Base-by-base conservation (phyloP, 2,113 vertebrate species). In the Takifugu flavidus region DNA sequence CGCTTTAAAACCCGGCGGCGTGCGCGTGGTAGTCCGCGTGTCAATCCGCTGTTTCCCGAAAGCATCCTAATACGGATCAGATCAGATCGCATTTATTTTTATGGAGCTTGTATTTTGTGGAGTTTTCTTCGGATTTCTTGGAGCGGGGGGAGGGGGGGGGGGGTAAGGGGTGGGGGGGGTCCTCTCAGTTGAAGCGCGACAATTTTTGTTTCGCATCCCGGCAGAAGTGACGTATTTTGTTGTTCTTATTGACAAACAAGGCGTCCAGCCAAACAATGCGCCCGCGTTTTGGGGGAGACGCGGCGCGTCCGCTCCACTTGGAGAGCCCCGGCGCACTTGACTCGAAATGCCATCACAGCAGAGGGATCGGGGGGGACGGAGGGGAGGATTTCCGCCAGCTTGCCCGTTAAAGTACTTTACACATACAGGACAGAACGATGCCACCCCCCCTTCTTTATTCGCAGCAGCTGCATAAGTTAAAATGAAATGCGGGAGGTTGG, bases 271-370 rank as follows among this genome's bases (percentile, higher is more conserved):
- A 67, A 34, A 27, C 63, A 77, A 70, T 83, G 79, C 67, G 76
- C 57, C 74, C 72, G 45, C 66, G 75, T 86, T 74, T 43, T 60
- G 46, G 56, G 27, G 47, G 62, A 82, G 62, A 74, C 75, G 27
- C 61, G 70, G 42, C 64, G 52, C 53, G 59, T 52, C 62, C 65
- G 77, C 75, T 77, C 65, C 61, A 76, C 71, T 69, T 13, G 52
- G 62, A 45, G 8, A 59, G 71, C 65, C 75, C 63, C 25, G 58
- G 71, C 82, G 79, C 82, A 78, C 78, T 39, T 39, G 34, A 49
- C 47, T 49, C 13, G 47, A 49, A 49, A 89, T 89, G 76, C 87
- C 87, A 82, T 82, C 85, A 87, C 87, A 89, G 20, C 57, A 68
- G 77, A 80, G 64, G 72, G 74, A 65, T 29, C 74, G 58, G 78